Evolutionary conservation across 2,113 vertebrate species (phyloP).

Genomic region (Oostethus manadensis): DNA sequence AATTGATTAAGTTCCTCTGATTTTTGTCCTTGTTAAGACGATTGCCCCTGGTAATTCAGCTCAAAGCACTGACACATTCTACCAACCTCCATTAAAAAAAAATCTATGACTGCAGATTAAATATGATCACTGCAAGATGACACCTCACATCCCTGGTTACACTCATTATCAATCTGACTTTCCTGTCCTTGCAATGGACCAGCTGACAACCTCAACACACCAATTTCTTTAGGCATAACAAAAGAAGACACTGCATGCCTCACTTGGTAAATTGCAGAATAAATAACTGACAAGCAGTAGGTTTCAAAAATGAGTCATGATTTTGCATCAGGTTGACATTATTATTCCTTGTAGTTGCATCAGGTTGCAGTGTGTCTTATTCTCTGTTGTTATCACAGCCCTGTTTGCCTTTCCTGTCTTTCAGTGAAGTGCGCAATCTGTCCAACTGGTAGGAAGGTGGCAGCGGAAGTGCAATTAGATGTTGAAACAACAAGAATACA

Average conservation of each 20-base stretch:
- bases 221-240: slow-evolving; percentile 44
- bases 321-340: slow-evolving; percentile 18
- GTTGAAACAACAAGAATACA: slow-evolving; percentile 38
- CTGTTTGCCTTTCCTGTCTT: slow-evolving; percentile 66
- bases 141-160: slow-evolving; percentile 39
- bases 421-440: slow-evolving; percentile 46
- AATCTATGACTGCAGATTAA: slow-evolving; percentile 20
- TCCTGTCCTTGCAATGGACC: slow-evolving; percentile 15
- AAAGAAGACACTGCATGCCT: slow-evolving; percentile 13
- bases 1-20: slow-evolving; percentile 34
- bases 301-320: slow-evolving; percentile 19
- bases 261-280: not conserved
- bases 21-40: slow-evolving; percentile 42
- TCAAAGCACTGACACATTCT: slow-evolving; percentile 22
- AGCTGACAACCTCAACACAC: slow-evolving; percentile 35
- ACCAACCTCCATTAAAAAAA: slow-evolving; percentile 44
- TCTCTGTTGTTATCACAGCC: slow-evolving; percentile 55
- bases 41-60: slow-evolving; percentile 25
- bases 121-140: slow-evolving; percentile 22
- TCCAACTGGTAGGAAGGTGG: slow-evolving; percentile 59
- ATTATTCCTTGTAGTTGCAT: slow-evolving; percentile 33
- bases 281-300: not conserved
- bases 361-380: slow-evolving; percentile 36
- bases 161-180: slow-evolving; percentile 38
- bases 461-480: slow-evolving; percentile 60